Evolutionary conservation across 2,113 vertebrate genomes (phyloP), one percentile per base, ranked within the genome.

Genomic region (Lampris megalopsis): DNA sequence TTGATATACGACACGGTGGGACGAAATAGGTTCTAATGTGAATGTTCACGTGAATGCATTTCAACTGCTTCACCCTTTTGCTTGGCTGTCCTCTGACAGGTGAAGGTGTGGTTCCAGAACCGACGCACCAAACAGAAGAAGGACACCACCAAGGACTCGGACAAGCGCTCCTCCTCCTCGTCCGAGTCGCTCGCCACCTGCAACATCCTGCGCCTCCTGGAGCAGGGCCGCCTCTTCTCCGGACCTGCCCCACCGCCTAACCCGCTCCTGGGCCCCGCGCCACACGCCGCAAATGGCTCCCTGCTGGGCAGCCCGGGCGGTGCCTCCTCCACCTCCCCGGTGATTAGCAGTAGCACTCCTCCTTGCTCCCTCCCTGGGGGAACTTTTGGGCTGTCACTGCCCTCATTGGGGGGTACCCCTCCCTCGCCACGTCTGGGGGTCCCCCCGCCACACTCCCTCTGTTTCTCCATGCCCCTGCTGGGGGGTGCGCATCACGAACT

Each of bases 91-190:
- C 59, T 3, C 60, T 66, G 56, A 4, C 94, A 98, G 97, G 97
- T 98, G 40, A 99, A 98, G 81, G 97, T 98, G 53, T 99, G 97
- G 97, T 98, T 98, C 92, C 97, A 99, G 89, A 98, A 99, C 86
- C 96, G 97, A 1, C 96, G 97, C 73, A 99, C 97, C 83, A 99
- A 99, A 82, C 97, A 98, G 95, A 99, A 99, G 91, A 99, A 99
- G 84, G 97, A 99, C 92, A 97, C 97, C 92, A 97, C 95, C 90
- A 95, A 95, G 88, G 97, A 99, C 87, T 94, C 95, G 1, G 97
- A 98, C 90, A 97, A 97, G 77, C 95, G 92, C 35, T 89, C 93
- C 1, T 90, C 94, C 1, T 77, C 94, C 80, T 91, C 89, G 0
- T 96, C 97, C 0, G 96, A 97, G 84, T 97, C 97, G 5, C 89